Evolutionary conservation across 2,888 invertebrate species (phyloP).

Genomic region (Seira musarum): DNA sequence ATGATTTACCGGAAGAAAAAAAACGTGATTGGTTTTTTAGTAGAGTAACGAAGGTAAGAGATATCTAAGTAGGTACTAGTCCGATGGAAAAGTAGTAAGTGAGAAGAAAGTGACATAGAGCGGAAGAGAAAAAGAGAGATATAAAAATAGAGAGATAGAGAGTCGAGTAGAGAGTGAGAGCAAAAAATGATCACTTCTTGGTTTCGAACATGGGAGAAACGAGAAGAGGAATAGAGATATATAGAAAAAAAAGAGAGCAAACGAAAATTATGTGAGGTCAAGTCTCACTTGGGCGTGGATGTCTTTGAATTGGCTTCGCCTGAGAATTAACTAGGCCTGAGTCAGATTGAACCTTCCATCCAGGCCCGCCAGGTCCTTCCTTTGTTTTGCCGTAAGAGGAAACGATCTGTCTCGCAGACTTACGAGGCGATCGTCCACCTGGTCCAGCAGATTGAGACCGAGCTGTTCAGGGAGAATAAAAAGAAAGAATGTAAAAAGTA

Average conservation of each 20-base stretch:
- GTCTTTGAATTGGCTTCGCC: constrained; percentile 72
- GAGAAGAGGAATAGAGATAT: constrained; percentile 15
- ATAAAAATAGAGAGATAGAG: constrained; percentile 18
- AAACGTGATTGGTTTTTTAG: no score
- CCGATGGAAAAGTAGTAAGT: constrained; percentile 6
- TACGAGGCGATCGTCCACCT: constrained; percentile 67
- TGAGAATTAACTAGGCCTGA: constrained; percentile 66
- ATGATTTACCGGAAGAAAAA: no score
- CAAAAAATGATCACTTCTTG: constrained; percentile 32
- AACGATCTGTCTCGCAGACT: constrained; percentile 67
- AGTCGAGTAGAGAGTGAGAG: constrained; percentile 10
- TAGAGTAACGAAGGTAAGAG: neutral
- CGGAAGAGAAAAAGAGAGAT: constrained; percentile 1
- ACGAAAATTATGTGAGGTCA: constrained; percentile 37
- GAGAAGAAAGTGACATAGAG: constrained; percentile 11
- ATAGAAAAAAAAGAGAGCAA: constrained; percentile 4
- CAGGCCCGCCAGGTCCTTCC: constrained; percentile 71
- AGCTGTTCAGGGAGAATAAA: constrained; percentile 71
- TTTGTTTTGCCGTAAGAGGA: constrained; percentile 70
- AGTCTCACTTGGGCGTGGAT: constrained; percentile 81
- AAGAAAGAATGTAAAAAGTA: constrained; percentile 18
- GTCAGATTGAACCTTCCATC: constrained; percentile 70
- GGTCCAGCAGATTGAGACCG: constrained; percentile 83
- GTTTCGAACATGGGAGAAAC: constrained; percentile 17
- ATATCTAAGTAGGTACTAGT: constrained; percentile 7